Base-by-base conservation (phyloP, 2,888 invertebrate species). In the Dioctria linearis region DNA sequence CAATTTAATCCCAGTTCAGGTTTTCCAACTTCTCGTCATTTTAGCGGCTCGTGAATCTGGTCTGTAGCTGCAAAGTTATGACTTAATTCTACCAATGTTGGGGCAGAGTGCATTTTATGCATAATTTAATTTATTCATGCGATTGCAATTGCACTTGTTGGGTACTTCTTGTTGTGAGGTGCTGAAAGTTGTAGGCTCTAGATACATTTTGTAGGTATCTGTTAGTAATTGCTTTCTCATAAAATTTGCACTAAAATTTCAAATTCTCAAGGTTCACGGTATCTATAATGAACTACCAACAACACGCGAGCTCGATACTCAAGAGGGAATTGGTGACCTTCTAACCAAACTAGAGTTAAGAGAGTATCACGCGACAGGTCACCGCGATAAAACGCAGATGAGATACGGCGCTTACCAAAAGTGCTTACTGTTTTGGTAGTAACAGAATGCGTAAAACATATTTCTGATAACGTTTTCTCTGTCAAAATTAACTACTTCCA, bases 1-100 rank as follows among this genome's bases (percentile, higher is more conserved):
- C 57, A 75, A 75, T 75, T 39, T 75, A 75, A 75, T 75, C 73
- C 73, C 59, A 75, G 49, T 25, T 59, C 42, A 43, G 43, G 40
- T 40, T 43, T 57, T 42, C 59, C 6, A 59, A 42, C 13, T 40
- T 49, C 42, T 59, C 9, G 59, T 6, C 54, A 11, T 4, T 54
- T 8, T 46, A 25, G 25, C 8, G 46, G 46, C 46, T 25, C 46
- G 2, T 8, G 54, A 54, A n/a, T 8, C 54, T 54, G 54, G 11
- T 54, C 8, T 25, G 54, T 8, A 54, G 4, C 11, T 11, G 11
- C 9, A 54, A 9, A 54, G 54, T 54, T 54, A 4, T n/a, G 46
- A 46, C 46, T 46, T 46, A 46, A 46, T 46, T 46, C 8, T 6
- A 54, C 54, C 54, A n/a, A n/a, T n/a, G 9, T n/a, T 6, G 8